A percentile compares a stretch with the other conserved stretches of the same genome.
These are phyloP conservation scores for Antechinus flavipes DNA, from an alignment of 2,113 vertebrate genomes.

Conservation along the genomic window DNA sequence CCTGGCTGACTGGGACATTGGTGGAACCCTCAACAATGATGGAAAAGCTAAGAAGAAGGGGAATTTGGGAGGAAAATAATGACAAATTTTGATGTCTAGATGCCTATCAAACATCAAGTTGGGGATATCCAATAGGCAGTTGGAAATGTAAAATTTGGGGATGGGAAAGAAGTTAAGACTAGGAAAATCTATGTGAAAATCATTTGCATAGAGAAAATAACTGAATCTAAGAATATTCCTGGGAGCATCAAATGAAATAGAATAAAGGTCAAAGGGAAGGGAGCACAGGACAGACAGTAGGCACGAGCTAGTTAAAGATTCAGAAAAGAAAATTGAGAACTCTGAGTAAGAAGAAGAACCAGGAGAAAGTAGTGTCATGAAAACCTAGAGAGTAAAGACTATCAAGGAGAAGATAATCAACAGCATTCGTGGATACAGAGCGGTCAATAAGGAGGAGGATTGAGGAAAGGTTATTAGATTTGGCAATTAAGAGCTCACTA, in stretches of 20 bases:
- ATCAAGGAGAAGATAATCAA: not conserved
- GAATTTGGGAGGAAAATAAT: not conserved
- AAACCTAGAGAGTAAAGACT: not conserved
- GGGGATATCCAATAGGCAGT: not conserved
- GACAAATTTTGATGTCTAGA: not conserved
- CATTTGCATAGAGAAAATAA: not conserved
- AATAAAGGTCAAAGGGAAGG: not conserved
- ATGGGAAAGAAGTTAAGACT: not conserved
- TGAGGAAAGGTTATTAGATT: not conserved
- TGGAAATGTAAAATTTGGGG: not conserved
- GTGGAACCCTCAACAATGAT: too few relatives aligned
- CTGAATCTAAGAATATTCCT: not conserved
- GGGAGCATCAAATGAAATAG: not conserved
- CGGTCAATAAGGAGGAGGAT: not conserved
- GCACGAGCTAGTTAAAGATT: not conserved
- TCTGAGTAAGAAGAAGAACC: not conserved
- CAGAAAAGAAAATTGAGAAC: not conserved
- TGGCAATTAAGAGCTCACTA: not conserved
- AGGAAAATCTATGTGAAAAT: not conserved
- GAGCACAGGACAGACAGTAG: not conserved
- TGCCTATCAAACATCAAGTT: not conserved
- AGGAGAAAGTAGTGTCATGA: not conserved
- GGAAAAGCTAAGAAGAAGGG: not conserved
- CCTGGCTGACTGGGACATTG: not conserved
- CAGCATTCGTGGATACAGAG: not conserved